Evolutionary conservation across 2,113 vertebrate species (phyloP), one percentile per base, ranked within the genome.

Genomic region (Eublepharis macularius): DNA sequence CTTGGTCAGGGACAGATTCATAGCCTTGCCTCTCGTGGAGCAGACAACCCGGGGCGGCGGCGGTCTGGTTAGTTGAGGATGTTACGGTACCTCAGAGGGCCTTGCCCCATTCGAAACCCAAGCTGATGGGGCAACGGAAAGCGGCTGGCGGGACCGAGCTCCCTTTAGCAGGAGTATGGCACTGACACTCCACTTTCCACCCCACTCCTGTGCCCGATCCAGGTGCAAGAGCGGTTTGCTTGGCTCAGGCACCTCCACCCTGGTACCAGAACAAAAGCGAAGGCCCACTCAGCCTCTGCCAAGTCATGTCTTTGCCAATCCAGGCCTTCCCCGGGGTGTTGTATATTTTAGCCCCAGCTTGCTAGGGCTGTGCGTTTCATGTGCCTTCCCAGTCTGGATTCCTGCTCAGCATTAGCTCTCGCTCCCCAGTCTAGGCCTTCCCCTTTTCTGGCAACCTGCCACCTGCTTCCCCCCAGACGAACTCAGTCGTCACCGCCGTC

Each of bases 1-100:
- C 70, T 90, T 97, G 88, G 96, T 94, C 80, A 95, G 93, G 80
- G 92, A 95, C 11, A 96, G 94, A 86, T 91, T 96, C 94, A 96
- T 95, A 83, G 34, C 96, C 34, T 93, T 24, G 24, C 68, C 2
- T 12, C 2, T 14, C 2, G 41, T 39, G 26, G 63, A 32, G 24
- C 68, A 32, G 32, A 16, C 41, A 79, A 74, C 29, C 39, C 5
- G 21, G 45, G 43, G 65, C 10, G 26, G 51, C 49, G 74, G 72
- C 49, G 32, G 51, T 45, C 41, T 3, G 45, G 41, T 39, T 66
- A 6, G 1, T 3, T 54, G 2, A 81, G 34, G 9, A 12, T 9
- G 41, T 36, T 8, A 11, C 21, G 17, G 41, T 14, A 26, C 32
- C 77, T 34, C 0, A 19, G 13, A 74, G 12, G 72, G 2, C 12